phyloP scores from a whole-genome alignment of 2,888 invertebrate species.

The Caenorhabditis sulstoni region DNA sequence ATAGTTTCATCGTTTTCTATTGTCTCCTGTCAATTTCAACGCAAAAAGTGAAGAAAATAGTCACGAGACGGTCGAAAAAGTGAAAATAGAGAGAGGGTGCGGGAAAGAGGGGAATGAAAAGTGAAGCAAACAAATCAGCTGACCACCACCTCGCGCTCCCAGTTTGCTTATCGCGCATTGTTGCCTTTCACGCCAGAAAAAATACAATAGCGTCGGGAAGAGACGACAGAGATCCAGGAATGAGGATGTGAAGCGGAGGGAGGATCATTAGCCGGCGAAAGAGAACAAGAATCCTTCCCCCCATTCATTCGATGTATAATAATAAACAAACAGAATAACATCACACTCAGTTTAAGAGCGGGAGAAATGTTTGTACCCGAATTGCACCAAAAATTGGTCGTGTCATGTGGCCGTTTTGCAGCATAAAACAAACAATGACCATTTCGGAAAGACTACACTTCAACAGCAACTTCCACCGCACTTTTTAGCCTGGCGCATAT shows the following conservation, averaged over 20 bases:
- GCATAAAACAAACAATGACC: slow-evolving; percentile 23
- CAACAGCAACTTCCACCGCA: too few species aligned
- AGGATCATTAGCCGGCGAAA: slow-evolving; percentile 7
- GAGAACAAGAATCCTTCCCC: neutral
- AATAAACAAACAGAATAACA: neutral
- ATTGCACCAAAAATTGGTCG: slow-evolving; percentile 28
- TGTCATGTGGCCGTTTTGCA: slow-evolving; percentile 2
- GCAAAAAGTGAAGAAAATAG: slow-evolving; percentile 9
- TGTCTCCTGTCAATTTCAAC: slow-evolving; percentile 7
- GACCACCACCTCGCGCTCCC: slow-evolving; percentile 41
- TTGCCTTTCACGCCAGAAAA: slow-evolving; percentile 47
- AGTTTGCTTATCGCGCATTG: slow-evolving; percentile 59
- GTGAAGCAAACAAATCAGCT: slow-evolving; percentile 60
- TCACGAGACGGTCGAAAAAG: slow-evolving; percentile 39
- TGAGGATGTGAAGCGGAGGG: slow-evolving; percentile 29
- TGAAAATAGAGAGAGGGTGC: too few species aligned
- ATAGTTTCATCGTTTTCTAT: neutral
- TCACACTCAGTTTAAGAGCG: too few species aligned
- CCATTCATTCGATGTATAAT: neutral
- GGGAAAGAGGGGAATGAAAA: slow-evolving; percentile 24
- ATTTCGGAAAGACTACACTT: neutral
- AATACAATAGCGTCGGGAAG: neutral
- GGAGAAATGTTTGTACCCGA: slow-evolving; percentile 26
- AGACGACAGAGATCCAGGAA: slow-evolving; percentile 26
- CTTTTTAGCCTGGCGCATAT: too few species aligned